phyloP scores from a whole-genome alignment of 2,797 vertebrate species.

The Acridotheres tristis region DNA sequence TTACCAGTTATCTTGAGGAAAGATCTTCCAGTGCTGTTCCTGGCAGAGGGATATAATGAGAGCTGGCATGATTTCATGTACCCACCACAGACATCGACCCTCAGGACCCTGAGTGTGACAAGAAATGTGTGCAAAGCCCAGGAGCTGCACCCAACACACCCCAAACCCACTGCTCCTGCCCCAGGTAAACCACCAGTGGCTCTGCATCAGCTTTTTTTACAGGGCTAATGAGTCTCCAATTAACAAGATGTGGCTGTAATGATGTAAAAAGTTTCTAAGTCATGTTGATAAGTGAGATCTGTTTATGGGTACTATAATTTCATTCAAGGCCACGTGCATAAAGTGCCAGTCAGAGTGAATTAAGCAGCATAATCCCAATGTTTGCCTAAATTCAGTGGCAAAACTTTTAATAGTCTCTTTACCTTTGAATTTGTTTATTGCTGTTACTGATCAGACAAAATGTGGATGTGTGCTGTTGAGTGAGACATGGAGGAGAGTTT shows the following conservation, averaged over 20 bases:
- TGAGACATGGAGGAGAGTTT: neutral
- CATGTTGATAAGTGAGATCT: neutral
- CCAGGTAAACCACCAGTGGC: neutral
- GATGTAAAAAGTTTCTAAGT: neutral
- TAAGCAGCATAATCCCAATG: neutral
- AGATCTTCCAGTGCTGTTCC: neutral
- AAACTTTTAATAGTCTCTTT: neutral
- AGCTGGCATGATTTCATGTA: neutral
- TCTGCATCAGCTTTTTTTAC: neutral
- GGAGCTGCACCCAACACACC: neutral
- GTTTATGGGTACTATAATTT: neutral
- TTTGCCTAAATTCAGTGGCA: neutral
- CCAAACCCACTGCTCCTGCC: neutral
- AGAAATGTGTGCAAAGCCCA: neutral
- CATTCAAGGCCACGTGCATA: neutral
- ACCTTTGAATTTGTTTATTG: neutral
- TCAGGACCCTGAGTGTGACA: neutral
- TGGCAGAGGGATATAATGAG: neutral
- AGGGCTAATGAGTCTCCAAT: neutral
- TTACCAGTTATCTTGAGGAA: neutral
- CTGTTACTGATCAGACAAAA: neutral
- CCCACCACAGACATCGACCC: accelerated
- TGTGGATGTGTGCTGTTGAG: too few species aligned
- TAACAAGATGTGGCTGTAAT: neutral
- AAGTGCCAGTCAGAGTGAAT: neutral